phyloP scores from a whole-genome alignment of 2,888 invertebrate species.

The Argyra leucocephala region DNA sequence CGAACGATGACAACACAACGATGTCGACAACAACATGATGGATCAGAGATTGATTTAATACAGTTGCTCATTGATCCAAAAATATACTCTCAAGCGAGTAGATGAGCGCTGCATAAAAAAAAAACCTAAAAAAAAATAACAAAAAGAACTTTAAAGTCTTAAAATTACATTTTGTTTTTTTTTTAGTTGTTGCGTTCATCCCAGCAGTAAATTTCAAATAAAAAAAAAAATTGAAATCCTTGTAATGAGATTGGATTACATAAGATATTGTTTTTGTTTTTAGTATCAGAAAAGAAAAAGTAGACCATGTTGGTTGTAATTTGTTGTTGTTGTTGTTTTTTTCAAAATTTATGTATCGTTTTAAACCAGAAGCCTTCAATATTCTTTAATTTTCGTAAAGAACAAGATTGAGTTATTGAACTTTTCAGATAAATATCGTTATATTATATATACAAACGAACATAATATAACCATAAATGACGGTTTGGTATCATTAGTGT shows the following conservation, averaged over 20 bases:
- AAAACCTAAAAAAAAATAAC: background rate
- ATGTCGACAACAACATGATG: background rate
- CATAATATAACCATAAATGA: no score
- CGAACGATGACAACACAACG: no score
- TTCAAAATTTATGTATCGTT: no score
- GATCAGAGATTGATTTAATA: constrained; percentile 3
- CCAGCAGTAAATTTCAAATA: background rate
- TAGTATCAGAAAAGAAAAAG: background rate
- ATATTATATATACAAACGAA: no score
- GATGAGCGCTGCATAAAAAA: no score
- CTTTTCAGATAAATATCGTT: background rate
- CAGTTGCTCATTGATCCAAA: background rate
- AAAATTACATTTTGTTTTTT: background rate
- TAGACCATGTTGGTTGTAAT: background rate
- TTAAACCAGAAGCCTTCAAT: no score
- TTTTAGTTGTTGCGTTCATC: background rate
- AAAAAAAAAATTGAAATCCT: background rate
- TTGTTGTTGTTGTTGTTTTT: no score
- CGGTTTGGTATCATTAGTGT: no score
- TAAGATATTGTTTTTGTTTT: background rate
- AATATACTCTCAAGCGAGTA: no score
- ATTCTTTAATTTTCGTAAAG: background rate
- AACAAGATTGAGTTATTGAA: background rate
- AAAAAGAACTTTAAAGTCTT: background rate
- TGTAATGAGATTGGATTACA: background rate